These are phyloP conservation scores for Coluber constrictor DNA, from an alignment of 2,797 vertebrate genomes.

Conservation along the genomic window DNA sequence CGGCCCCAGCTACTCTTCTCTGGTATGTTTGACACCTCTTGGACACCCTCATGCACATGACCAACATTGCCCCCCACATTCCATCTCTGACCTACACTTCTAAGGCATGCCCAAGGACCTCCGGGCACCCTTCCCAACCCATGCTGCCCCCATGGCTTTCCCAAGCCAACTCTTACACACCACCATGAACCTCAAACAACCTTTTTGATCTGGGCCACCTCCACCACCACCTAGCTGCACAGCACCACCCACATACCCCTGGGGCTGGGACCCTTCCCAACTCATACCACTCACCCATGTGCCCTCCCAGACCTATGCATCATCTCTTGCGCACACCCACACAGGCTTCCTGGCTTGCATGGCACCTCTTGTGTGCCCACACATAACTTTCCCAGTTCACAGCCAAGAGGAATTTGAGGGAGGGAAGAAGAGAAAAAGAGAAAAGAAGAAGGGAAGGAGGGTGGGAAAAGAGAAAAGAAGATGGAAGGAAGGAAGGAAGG, in stretches of 20 bases:
- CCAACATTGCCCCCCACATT: not conserved
- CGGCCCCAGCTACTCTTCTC: not conserved
- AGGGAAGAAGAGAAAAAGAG: not conserved
- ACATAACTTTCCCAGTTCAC: not conserved
- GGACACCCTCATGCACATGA: not conserved
- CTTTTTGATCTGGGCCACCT: not conserved
- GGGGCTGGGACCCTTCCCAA: not conserved
- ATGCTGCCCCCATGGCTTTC: not conserved
- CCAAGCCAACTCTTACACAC: not conserved
- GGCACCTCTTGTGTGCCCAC: not conserved
- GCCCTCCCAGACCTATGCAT: not conserved
- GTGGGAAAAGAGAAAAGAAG: too few relatives aligned
- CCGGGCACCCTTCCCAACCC: not conserved
- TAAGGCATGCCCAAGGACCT: not conserved
- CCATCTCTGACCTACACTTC: not conserved
- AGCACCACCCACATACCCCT: not conserved
- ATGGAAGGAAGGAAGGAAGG: not conserved
- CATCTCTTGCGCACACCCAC: not conserved
- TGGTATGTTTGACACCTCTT: not conserved
- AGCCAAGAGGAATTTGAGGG: not conserved
- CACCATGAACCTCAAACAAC: not conserved
- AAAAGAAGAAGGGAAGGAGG: too few relatives aligned
- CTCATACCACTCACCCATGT: not conserved
- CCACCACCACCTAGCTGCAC: not conserved
- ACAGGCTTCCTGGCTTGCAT: not conserved